phyloP scores from a whole-genome alignment of 2,888 invertebrate species.

The Atrina japonica region DNA sequence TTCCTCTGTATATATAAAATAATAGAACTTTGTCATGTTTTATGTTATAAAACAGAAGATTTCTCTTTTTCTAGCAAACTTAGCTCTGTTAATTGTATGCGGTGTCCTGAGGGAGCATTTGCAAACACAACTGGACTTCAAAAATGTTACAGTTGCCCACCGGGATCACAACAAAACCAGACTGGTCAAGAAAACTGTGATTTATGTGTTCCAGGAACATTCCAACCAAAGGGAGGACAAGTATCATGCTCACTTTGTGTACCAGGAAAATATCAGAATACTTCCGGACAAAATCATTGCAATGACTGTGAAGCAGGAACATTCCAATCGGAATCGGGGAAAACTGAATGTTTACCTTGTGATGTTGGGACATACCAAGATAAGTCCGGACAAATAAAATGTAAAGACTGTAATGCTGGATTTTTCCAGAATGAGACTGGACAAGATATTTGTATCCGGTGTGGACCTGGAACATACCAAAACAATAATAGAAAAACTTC shows the following conservation, averaged over 20 bases:
- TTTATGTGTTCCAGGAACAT: conserved; percentile 4
- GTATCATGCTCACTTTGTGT: too few relatives aligned
- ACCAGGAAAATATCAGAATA: too few relatives aligned
- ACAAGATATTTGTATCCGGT: neutral
- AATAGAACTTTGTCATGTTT: too few relatives aligned
- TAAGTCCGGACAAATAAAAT: conserved; percentile 5
- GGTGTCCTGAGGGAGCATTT: too few relatives aligned
- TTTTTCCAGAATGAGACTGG: conserved; percentile 19
- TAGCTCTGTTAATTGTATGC: too few relatives aligned
- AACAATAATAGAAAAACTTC: neutral
- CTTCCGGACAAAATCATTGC: conserved; percentile 1
- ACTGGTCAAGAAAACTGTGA: neutral
- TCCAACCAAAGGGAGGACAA: conserved; percentile 8
- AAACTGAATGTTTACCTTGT: conserved; percentile 19
- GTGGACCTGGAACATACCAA: conserved; percentile 14
- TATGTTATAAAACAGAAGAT: too few relatives aligned
- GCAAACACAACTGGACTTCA: too few relatives aligned
- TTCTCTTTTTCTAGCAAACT: too few relatives aligned
- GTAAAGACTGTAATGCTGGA: conserved; percentile 21
- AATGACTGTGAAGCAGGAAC: conserved; percentile 11
- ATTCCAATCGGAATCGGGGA: conserved; percentile 16
- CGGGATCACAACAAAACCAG: too few relatives aligned
- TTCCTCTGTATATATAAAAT: too few relatives aligned
- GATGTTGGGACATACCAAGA: conserved; percentile 6
- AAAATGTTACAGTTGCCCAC: too few relatives aligned